Percentiles rank a stretch among this genome's conserved stretches.
These are phyloP conservation scores for Scortum barcoo DNA, from an alignment of 2,113 vertebrate genomes.

Conservation along the genomic window DNA sequence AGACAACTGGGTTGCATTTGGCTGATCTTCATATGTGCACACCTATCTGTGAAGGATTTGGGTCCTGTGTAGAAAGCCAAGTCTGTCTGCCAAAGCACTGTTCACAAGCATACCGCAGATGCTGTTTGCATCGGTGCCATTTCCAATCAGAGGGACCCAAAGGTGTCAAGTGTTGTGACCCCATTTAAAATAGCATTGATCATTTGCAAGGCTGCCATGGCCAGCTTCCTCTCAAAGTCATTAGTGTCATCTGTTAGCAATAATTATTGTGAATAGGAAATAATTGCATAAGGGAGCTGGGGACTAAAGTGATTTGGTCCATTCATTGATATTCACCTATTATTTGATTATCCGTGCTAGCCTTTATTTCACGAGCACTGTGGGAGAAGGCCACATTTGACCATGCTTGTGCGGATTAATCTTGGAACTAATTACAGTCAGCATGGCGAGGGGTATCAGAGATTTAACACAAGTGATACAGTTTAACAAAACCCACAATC, in stretches of 20 bases:
- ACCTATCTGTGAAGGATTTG: background rate
- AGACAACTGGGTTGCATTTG: background rate
- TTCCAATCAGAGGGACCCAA: constrained; percentile 49
- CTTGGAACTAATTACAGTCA: constrained; percentile 86
- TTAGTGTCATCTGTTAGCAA: constrained; percentile 95
- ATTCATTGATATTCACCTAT: constrained; percentile 91
- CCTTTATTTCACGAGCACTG: constrained; percentile 82
- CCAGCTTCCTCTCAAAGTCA: constrained; percentile 92
- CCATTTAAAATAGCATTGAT: constrained; percentile 84
- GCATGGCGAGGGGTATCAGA: constrained; percentile 77
- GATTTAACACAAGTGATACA: constrained; percentile 85
- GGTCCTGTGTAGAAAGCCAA: background rate
- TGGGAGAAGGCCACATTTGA: constrained; percentile 77
- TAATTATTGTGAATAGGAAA: constrained; percentile 95
- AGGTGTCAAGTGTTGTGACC: constrained; percentile 81
- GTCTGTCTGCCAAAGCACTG: constrained; percentile 3
- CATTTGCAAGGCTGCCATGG: constrained; percentile 80
- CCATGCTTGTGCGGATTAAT: constrained; percentile 82
- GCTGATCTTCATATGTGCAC: background rate
- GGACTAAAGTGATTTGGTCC: constrained; percentile 85
- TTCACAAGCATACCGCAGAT: constrained; percentile 5
- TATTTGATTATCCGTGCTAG: constrained; percentile 84
- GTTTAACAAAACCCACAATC: constrained; percentile 81
- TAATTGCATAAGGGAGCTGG: constrained; percentile 94
- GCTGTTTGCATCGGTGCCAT: constrained; percentile 16